Percentiles rank a stretch among this genome's conserved stretches.
phyloP scores from a whole-genome alignment of 2,888 invertebrate genomes.

The Drosophila merina region DNA sequence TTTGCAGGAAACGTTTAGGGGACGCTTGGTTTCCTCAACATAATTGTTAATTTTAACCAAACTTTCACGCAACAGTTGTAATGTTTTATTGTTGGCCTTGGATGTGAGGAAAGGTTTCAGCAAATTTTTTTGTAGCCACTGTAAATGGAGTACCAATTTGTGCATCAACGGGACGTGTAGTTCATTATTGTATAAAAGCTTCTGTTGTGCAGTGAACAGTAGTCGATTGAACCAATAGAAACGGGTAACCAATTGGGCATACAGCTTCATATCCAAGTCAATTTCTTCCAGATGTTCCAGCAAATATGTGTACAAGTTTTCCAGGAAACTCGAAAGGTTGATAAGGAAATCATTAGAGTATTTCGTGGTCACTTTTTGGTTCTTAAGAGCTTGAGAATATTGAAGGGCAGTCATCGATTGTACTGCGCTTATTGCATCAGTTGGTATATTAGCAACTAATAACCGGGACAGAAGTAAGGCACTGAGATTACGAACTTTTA shows the following conservation, averaged over 20 bases:
- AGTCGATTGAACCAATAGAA: conserved; percentile 82
- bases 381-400: conserved; percentile 80
- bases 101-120: conserved; percentile 73
- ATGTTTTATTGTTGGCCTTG: conserved; percentile 12
- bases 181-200: conserved; percentile 77
- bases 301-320: conserved; percentile 53
- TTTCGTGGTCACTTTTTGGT: conserved; percentile 71
- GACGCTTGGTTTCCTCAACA: conserved; percentile 68
- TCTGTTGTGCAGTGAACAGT: conserved; percentile 65
- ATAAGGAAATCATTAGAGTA: conserved; percentile 77
- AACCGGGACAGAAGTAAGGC: conserved; percentile 67
- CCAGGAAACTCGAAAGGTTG: conserved; percentile 69
- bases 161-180: conserved; percentile 86
- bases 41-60: conserved; percentile 64
- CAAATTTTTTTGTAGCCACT: conserved; percentile 89
- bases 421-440: conserved; percentile 52
- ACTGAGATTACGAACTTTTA: conserved; percentile 61
- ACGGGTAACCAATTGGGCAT: conserved; percentile 66
- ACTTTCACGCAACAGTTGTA: conserved; percentile 51
- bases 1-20: conserved; percentile 77
- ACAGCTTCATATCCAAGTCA: conserved; percentile 65
- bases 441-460: conserved; percentile 61
- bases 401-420: conserved; percentile 73
- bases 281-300: conserved; percentile 56
- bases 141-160: conserved; percentile 88